Base-by-base conservation (phyloP, 1,140 invertebrate species). In the Vanessa atalanta region DNA sequence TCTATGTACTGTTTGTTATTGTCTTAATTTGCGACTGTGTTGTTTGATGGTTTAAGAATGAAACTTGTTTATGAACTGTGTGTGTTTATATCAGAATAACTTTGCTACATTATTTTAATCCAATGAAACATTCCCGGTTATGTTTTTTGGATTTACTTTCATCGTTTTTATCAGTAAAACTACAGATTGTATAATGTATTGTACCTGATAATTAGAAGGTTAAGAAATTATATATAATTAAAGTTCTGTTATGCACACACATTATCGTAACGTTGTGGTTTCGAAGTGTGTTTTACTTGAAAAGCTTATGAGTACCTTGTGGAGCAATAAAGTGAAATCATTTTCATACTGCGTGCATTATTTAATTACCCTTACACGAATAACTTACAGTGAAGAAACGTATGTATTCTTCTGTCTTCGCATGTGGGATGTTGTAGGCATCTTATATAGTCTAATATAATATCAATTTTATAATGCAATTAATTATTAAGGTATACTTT, bases 301-400 rank as follows among this genome's bases (percentile, higher is more conserved):
- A 83, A 89, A 81, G 86, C 88, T 87, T 89, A 80, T 88, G 84
- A 87, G 79, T 87, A 86, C 83, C 80, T 85, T 86, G 84, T 88
- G 86, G 85, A 89, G 86, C 88, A 88, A 89, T 89, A 88, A 89
- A 89, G 84, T 80, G 79, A 88, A 89, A 89, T 83, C 79, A 86
- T 89, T 88, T 89, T 83, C 85, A 86, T 74, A 65, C 78, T 71
- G 80, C 63, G 70, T 84, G 82, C 85, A 85, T 57, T 88, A 70
- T 85, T 87, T 86, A 75, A 31, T 13, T 16, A 31, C 23, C 13
- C 8, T 20, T 48, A 55, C 13, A 1, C 23, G 0, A 53, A 53
- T 8, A n/a, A n/a, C 15, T n/a, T n/a, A 8, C n/a, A 31, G 26
- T 31, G 26, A 31, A 31, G 26, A 31, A 31, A 31, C 1, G 2